These are phyloP conservation scores for Zingel zingel DNA, from an alignment of 2,113 vertebrate species.

Conservation along the genomic window DNA sequence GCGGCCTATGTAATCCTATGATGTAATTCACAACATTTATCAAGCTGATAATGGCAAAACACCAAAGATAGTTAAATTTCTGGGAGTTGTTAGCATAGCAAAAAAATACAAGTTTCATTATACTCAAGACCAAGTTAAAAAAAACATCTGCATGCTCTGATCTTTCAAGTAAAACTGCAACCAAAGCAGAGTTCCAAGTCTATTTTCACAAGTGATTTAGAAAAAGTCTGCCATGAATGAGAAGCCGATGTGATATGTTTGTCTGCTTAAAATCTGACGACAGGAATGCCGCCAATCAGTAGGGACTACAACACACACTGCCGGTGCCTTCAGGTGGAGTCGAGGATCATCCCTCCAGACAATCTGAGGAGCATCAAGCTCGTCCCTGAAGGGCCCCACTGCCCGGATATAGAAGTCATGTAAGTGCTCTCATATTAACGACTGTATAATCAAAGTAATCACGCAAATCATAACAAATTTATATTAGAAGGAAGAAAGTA, in stretches of 20 bases:
- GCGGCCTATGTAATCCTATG: too few species aligned
- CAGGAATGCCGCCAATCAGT: slow-evolving; percentile 78
- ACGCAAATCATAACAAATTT: background rate
- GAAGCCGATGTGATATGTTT: accelerated
- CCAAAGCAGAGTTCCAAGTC: too few species aligned
- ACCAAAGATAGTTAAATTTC: background rate
- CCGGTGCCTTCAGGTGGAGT: slow-evolving; percentile 78
- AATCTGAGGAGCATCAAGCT: slow-evolving; percentile 80
- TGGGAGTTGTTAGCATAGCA: background rate
- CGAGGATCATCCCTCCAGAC: slow-evolving; percentile 79
- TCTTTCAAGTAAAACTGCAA: background rate
- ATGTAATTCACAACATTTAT: too few species aligned
- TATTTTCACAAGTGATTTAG: too few species aligned
- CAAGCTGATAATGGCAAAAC: background rate
- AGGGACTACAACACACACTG: slow-evolving; percentile 80
- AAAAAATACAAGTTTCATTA: too few species aligned
- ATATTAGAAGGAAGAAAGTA: background rate
- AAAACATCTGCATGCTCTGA: background rate
- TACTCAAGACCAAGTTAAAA: background rate
- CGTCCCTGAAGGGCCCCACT: slow-evolving; percentile 77
- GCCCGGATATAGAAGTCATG: slow-evolving; percentile 80
- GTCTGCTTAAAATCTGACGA: background rate
- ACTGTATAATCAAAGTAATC: background rate
- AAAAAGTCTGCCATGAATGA: background rate
- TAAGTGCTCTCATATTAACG: slow-evolving; percentile 54